Base-by-base conservation (phyloP, 2,113 vertebrate species). In the Grantiella picta region DNA sequence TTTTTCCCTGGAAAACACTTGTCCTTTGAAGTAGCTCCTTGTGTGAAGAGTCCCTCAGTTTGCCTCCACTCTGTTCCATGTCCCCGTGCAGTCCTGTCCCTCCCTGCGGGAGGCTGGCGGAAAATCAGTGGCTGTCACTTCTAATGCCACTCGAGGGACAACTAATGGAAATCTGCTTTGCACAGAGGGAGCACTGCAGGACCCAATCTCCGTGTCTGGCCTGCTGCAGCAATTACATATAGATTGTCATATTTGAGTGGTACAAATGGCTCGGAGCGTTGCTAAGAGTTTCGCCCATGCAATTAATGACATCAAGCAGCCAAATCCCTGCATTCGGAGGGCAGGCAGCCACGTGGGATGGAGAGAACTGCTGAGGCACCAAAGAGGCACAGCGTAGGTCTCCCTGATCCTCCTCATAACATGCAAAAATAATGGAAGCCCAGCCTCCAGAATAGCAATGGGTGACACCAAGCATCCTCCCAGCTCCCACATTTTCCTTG, bases 1-100 rank as follows among this genome's bases (percentile, higher is more conserved):
- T 47, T 83, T 79, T 65, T 65, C 25, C 12, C 8, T 61, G 71
- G 49, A n/a, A 83, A 92, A 42, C 18, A 36, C 14, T 72, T 54
- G 64, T 53, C 13, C 38, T 70, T 15, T 28, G 50, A 73, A 59
- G 44, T 1, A 81, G 29, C 9, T 77, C 12, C 31, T 64, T 35
- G 50, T 24, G 38, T 38, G 42, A 76, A 44, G 59, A 72, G 7
- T 57, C 23, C n/a, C 36, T 75, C 1, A 0, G 21, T 7, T 29
- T 2, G 1, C 5, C 38, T 86, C 5, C 27, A 3, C 15, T 42
- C 19, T 0, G 0, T 7, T 59, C 27, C 59, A 8, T 10, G 10
- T 10, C 24, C 29, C 35, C 0, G 0, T 44, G 29, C 63, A 87
- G 22, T 40, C 33, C 33, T n/a, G 49, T 63, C 23, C 52, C 33